Base-by-base conservation (phyloP, 1,140 invertebrate species). In the Aphis craccivora region DNA sequence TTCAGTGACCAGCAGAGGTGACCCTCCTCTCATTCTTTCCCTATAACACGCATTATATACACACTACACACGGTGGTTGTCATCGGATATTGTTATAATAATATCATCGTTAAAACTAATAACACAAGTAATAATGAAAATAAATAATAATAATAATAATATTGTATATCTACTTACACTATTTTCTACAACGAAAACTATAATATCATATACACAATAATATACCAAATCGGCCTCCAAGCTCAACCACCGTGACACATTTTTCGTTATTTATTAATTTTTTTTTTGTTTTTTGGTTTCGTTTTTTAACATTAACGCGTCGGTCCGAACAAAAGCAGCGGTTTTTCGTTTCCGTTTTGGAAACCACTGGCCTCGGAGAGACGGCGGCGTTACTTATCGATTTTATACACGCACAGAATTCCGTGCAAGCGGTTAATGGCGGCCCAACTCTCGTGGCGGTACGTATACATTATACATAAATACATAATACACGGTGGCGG, bases 401-500 rank as follows among this genome's bases (percentile, higher is more conserved):
- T 93, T 93, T 93, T 93, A 93, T 86, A 93, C 91, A 93, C 91
- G 81, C 67, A 86, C 91, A 93, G 90, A 92, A 92, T 92, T 92
- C 90, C 90, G 90, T 93, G 91, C 81, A 93, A 48, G 81, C 48
- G 81, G 81, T 86, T 84, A 84, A 93, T 93, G 76, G 81, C 91
- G 48, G 35, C 37, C 37, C 53, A 40, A 60, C 89, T 40, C 89
- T 43, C 37, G 55, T 35, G 25, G 89, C 53, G 11, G 25, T 48
- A 86, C 86, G 60, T 76, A 76, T 76, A 76, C 60, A n/a, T 76
- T 76, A 76, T n/a, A 76, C 60, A 30, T 30, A 30, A 30, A 60
- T 30, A 60, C 55, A 76, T 76, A 76, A 76, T 76, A 86, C 14
- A 83, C 83, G 40, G 20, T 43, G 48, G 35, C 89, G 37, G n/a